Base-by-base conservation (phyloP, 2,888 invertebrate species). In the Gymnosoma rotundatum region DNA sequence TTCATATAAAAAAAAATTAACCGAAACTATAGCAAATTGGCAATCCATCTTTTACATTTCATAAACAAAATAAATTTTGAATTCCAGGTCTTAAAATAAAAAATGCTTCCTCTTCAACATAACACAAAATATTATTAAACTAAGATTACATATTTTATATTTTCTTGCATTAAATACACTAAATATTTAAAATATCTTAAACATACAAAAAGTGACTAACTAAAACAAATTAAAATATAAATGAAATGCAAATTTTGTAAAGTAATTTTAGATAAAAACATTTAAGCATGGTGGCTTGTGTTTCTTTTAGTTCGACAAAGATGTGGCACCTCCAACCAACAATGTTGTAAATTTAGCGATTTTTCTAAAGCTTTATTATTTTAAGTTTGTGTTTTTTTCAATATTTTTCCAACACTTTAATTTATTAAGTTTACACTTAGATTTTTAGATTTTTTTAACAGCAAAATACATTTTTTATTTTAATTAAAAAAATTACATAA, bases 331-430 rank as follows among this genome's bases (percentile, higher is more conserved):
- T 38, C 3, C n/a, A 1, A 36, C 3, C n/a, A 1, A 36, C 20
- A 38, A 54, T 63, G 21, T 14, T 48, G 25, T 32, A 32, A 48
- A 72, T 50, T 20, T 60, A 72, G 36, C 32, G 16, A 45, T 63
- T 12, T 20, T 48, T 5, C 18, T 14, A 4, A 9, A 32, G 42
- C 42, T 42, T 42, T 61, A 50, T 58, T 54, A n/a, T 63, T 42
- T 36, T 50, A 18, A 54, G 36, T 60, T 73, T 45, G 14, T 60
- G 7, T 16, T 25, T 2, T 25, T 25, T 25, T 25, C 3, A 20
- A 50, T 18, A 52, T 20, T 25, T 58, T 70, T 32, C n/a, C 1
- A 20, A 25, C 20, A 61, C 8, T 18, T 72, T 48, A 2, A 12
- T 42, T 42, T 42, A 9, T 38, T 38, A 38, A 38, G 38, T 7